Base-by-base conservation (phyloP, 1,140 invertebrate species). In the Eupristina koningsbergeri region DNA sequence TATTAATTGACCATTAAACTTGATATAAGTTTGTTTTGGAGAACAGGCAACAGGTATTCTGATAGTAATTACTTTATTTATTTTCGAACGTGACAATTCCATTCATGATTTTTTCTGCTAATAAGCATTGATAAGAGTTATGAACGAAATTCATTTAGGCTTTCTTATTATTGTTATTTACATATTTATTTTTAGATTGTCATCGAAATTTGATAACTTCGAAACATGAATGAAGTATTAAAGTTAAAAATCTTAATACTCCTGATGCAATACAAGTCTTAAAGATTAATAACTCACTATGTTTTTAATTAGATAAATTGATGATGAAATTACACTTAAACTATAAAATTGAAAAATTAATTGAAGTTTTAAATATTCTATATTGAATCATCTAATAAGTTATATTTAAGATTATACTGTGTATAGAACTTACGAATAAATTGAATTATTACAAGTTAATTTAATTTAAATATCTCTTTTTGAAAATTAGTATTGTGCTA, bases 31-130 rank as follows among this genome's bases (percentile, higher is more conserved):
- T 67, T 36, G 64, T 71, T 71, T 71, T 36, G 39, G 67, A 7
- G 39, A 71, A 71, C 8, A 71, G 39, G 26, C 22, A 71, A 34
- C 39, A 71, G n/a, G n/a, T n/a, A n/a, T n/a, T n/a, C n/a, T 71
- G 41, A 41, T 3, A 71, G 19, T 41, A 71, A 71, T 71, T 41
- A 41, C 67, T 71, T 71, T 31, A 71, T 71, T 71, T 71, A n/a
- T 17, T 71, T 71, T 71, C 39, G 22, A 71, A 71, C 36, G 67
- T 39, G 22, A 39, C 36, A 0, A n/a, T n/a, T 71, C 39, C 36
- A 1, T 41, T 41, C 17, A 0, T 69, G 3, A 17, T 13, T 69
- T 39, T 69, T 41, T 9, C 9, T 41, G 36, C 36, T 41, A 8
- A 71, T 8, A 13, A 41, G 7, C 36, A 71, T 11, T 26, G 67